Conservation (phyloP, 2,113 vertebrate genomes). For the Nothobranchius furzeri region DNA sequence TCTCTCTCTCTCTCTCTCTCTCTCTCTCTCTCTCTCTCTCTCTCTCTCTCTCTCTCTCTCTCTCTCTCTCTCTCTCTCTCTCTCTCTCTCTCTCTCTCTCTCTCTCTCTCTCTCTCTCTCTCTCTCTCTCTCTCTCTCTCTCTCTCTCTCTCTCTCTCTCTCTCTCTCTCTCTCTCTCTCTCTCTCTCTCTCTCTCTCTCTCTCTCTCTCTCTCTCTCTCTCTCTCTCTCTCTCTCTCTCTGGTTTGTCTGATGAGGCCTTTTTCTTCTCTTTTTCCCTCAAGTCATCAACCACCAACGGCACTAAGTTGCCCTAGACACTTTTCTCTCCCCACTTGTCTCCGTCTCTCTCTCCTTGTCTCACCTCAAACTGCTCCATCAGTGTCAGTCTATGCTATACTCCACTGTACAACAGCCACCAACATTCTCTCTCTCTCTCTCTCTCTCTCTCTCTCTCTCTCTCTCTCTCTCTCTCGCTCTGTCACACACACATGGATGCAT, state of each 20-base stretch:
- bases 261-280: constrained; percentile 46
- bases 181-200: constrained; percentile 17
- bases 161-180: constrained; percentile 14
- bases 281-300: constrained; percentile 62
- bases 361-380: constrained; percentile 70
- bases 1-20: constrained; percentile 10
- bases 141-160: constrained; percentile 13
- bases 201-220: constrained; percentile 13
- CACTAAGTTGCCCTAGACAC: constrained; percentile 61
- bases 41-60: constrained; percentile 9
- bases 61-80: constrained; percentile 13
- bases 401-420: constrained; percentile 58
- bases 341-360: constrained; percentile 48
- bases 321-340: constrained; percentile 45
- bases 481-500: constrained; percentile 4
- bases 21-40: constrained; percentile 3
- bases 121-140: constrained; percentile 16
- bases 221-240: constrained; percentile 13
- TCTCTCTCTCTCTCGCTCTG: not conserved
- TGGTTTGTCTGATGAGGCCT: constrained; percentile 48
- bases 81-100: constrained; percentile 17
- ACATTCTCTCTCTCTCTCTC: not conserved
- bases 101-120: constrained; percentile 16
- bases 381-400: constrained; percentile 66
- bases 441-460: too few species aligned